These are phyloP conservation scores for Numenius arquata DNA, from an alignment of 2,113 vertebrate species.

Conservation along the genomic window DNA sequence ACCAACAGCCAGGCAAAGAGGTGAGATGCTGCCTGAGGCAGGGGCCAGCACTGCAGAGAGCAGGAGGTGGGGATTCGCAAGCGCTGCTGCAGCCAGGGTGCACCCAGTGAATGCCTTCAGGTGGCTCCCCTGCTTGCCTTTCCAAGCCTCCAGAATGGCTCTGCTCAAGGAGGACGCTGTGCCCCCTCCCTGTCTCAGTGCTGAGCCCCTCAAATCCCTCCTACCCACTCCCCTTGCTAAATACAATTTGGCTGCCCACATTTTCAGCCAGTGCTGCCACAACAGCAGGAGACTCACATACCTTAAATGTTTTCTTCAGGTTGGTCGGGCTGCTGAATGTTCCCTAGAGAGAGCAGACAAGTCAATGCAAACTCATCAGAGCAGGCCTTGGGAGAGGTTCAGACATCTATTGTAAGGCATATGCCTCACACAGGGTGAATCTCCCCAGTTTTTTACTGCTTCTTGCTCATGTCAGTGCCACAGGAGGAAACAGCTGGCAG, in stretches of 20 bases:
- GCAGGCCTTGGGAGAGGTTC: neutral
- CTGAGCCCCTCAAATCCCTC: neutral
- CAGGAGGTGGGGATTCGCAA: neutral
- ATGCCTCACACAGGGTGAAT: neutral
- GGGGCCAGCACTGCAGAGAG: neutral
- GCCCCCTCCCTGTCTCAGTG: neutral
- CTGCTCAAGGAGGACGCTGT: neutral
- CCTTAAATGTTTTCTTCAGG: constrained; percentile 94
- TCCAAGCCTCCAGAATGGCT: neutral
- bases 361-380: neutral
- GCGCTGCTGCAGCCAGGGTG: neutral
- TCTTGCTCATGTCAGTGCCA: neutral
- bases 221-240: neutral
- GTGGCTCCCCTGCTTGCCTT: neutral
- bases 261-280: neutral
- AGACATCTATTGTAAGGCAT: neutral
- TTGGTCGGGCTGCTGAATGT: constrained; percentile 92
- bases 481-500: neutral
- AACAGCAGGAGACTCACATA: constrained; percentile 47
- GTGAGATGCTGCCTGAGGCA: neutral
- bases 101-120: neutral
- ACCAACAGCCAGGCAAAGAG: neutral
- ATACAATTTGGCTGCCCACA: neutral
- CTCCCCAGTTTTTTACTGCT: neutral
- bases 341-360: constrained; percentile 74